Conservation (phyloP, 1,140 invertebrate genomes). For the Drosophila bifasciata region DNA sequence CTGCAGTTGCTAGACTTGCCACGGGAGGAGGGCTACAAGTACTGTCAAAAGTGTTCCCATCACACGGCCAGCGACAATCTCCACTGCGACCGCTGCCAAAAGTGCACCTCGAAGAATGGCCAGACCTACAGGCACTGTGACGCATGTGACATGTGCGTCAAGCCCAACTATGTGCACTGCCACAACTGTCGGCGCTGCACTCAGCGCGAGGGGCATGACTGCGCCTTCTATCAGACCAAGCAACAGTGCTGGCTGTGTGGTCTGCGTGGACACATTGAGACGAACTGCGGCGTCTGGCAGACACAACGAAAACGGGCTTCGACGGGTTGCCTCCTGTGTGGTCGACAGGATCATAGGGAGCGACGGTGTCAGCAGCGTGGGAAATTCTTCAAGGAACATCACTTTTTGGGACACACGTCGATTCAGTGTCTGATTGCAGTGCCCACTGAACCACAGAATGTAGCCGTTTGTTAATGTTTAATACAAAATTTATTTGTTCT, state of each 20-base stretch:
- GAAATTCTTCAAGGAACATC: slow-evolving; percentile 47
- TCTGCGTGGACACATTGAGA: slow-evolving; percentile 64
- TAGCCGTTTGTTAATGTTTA: slow-evolving; percentile 30
- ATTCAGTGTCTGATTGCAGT: slow-evolving; percentile 10
- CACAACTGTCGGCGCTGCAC: slow-evolving; percentile 88
- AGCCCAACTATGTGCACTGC: slow-evolving; percentile 93
- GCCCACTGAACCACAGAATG: neutral
- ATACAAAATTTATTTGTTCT: slow-evolving; percentile 72
- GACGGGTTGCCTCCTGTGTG: slow-evolving; percentile 51
- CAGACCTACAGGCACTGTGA: slow-evolving; percentile 91
- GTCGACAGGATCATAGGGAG: slow-evolving; percentile 43
- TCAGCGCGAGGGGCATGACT: slow-evolving; percentile 62
- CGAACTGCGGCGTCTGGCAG: slow-evolving; percentile 31
- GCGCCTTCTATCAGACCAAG: slow-evolving; percentile 65
- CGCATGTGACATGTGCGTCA: slow-evolving; percentile 91
- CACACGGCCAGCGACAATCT: slow-evolving; percentile 89
- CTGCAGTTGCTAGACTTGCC: slow-evolving; percentile 87
- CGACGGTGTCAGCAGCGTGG: slow-evolving; percentile 30
- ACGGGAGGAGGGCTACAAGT: slow-evolving; percentile 88
- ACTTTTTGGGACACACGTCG: slow-evolving; percentile 46
- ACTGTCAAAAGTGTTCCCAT: slow-evolving; percentile 89
- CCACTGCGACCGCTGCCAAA: slow-evolving; percentile 90
- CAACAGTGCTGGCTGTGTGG: slow-evolving; percentile 74
- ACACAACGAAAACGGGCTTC: neutral
- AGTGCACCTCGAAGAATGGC: slow-evolving; percentile 93